Percentiles rank a stretch among this genome's conserved stretches.
Evolutionary conservation across 2,888 invertebrate species (phyloP).

Genomic region (Gastracanthus pulcherrimus): DNA sequence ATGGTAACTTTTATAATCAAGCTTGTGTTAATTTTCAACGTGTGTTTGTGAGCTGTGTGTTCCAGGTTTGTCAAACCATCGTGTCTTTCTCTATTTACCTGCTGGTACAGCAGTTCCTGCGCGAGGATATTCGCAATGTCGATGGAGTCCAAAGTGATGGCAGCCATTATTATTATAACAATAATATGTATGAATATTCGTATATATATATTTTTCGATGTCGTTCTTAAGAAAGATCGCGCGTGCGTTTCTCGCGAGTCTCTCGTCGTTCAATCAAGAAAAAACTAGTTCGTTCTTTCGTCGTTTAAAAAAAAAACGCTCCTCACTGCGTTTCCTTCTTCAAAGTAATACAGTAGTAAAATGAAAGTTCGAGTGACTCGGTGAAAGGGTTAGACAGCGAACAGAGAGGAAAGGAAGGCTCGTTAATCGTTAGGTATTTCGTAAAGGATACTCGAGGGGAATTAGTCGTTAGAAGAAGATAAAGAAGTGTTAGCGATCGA

Average conservation of each 20-base stretch:
- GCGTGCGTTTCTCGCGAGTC: constrained; percentile 64
- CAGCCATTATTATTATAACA: constrained; percentile 64
- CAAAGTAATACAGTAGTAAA: background rate
- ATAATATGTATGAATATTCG: background rate
- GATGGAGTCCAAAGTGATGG: constrained; percentile 85
- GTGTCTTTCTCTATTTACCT: constrained; percentile 79
- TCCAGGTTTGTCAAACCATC: background rate
- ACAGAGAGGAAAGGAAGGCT: background rate
- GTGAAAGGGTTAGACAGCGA: background rate
- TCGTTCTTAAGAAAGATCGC: constrained; percentile 69
- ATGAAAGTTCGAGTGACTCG: background rate
- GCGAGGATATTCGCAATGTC: constrained; percentile 92
- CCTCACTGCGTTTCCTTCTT: background rate
- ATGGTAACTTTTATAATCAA: no score
- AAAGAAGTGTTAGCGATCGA: background rate
- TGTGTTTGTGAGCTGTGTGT: background rate
- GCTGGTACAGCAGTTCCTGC: constrained; percentile 90
- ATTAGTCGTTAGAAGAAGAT: background rate
- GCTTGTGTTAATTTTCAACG: no score
- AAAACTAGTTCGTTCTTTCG: background rate
- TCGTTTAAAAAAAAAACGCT: background rate
- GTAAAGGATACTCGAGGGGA: background rate
- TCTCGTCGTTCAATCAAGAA: background rate
- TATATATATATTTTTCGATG: constrained; percentile 4
- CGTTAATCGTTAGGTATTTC: background rate